These are phyloP conservation scores for Autographa gamma DNA, from an alignment of 2,888 invertebrate species.

Conservation along the genomic window DNA sequence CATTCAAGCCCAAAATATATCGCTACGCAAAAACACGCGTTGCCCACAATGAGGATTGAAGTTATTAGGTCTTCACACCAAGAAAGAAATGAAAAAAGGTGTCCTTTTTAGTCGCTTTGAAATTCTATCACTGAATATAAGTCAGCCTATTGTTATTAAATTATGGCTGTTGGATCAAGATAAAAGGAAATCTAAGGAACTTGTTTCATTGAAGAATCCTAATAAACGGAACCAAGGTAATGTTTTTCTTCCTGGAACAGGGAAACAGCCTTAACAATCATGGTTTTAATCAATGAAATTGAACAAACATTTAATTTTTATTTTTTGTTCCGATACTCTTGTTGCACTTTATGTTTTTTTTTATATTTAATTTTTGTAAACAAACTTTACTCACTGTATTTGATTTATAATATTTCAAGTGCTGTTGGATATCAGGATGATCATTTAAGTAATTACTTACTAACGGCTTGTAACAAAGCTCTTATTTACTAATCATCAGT, in stretches of 20 bases:
- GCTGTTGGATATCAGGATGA: too few species aligned
- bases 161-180: neutral
- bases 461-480: too few species aligned
- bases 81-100: neutral
- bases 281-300: neutral
- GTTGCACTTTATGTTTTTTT: neutral
- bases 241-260: slow-evolving; percentile 17
- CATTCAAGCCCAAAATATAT: too few species aligned
- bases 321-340: slow-evolving; percentile 15
- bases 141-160: neutral
- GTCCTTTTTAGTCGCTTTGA: neutral
- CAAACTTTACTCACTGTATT: too few species aligned
- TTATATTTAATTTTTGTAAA: neutral
- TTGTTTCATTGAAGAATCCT: slow-evolving; percentile 19
- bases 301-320: too few species aligned
- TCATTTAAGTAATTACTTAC: too few species aligned
- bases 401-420: too few species aligned
- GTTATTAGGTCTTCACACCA: neutral
- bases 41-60: too few species aligned
- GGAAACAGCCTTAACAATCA: slow-evolving; percentile 17
- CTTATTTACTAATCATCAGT: too few species aligned
- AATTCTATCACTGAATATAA: neutral
- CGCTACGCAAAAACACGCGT: too few species aligned
- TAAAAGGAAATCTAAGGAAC: slow-evolving; percentile 23
- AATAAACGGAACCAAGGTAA: slow-evolving; percentile 26